Conservation (phyloP, 1,140 invertebrate genomes). For the Drosophila azteca region DNA sequence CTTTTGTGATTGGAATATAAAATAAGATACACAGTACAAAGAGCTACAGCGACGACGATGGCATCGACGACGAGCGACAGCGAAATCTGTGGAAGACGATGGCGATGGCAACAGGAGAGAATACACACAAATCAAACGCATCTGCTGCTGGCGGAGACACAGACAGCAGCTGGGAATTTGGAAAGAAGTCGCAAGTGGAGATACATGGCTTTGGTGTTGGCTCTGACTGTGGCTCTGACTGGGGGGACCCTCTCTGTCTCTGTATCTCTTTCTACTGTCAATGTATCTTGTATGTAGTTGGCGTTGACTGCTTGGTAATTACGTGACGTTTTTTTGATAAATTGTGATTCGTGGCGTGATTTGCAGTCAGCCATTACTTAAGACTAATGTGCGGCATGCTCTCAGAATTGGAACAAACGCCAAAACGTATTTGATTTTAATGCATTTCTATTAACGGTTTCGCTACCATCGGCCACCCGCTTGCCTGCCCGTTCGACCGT, state of each 20-base stretch:
- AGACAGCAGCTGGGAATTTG: slow-evolving; percentile 68
- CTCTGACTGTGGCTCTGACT: slow-evolving; percentile 1
- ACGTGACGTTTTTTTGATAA: slow-evolving; percentile 82
- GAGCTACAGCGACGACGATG: slow-evolving; percentile 23
- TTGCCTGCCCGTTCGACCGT: background rate
- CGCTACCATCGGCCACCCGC: too few species aligned
- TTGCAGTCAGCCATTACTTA: slow-evolving; percentile 69
- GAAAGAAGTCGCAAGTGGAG: slow-evolving; percentile 61
- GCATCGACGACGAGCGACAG: slow-evolving; percentile 2
- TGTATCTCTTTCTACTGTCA: slow-evolving; percentile 24
- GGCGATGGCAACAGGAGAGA: slow-evolving; percentile 23
- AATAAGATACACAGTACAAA: slow-evolving; percentile 65
- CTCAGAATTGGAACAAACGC: slow-evolving; percentile 78
- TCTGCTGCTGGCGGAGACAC: slow-evolving; percentile 55
- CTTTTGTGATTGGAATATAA: slow-evolving; percentile 81
- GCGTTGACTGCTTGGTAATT: slow-evolving; percentile 63
- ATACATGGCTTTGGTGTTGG: slow-evolving; percentile 27
- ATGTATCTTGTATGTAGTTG: slow-evolving; percentile 31
- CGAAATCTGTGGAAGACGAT: slow-evolving; percentile 50
- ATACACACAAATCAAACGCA: slow-evolving; percentile 75
- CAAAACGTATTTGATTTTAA: slow-evolving; percentile 65
- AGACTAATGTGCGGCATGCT: slow-evolving; percentile 75
- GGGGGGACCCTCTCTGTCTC: background rate
- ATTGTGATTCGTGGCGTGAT: slow-evolving; percentile 76
- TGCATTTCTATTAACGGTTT: slow-evolving; percentile 80